Base-by-base conservation (phyloP, 2,888 invertebrate genomes). In the Drosophila nigricruria region DNA sequence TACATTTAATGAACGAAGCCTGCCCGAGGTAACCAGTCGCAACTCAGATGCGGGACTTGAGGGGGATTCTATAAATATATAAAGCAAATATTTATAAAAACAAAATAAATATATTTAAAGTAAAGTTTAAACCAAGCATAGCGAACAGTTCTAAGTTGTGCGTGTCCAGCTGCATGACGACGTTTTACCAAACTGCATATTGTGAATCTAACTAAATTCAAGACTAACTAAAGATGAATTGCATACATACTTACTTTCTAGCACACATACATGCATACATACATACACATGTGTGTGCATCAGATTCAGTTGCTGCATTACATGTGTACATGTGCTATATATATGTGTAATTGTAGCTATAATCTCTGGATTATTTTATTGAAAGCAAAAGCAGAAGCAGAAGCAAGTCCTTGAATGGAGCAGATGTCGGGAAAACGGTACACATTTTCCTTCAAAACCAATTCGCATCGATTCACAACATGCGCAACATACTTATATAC, bases 201-300 rank as follows among this genome's bases (percentile, higher is more conserved):
- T 73, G 67, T 49, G 49, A 86, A 73, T 71, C 75, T 73, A 72
- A 69, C 70, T 59, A 72, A 85, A 80, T 73, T 78, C 78, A 85
- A 88, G 83, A 88, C 84, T 89, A 75, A 85, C 73, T 76, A 75
- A 82, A 86, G 69, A 80, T 65, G 72, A 79, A 79, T 65, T 80
- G 72, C 59, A 73, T 64, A n/a, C n/a, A 70, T 65, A 50, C 20
- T 54, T 18, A 62, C 59, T 61, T 53, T 34, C 32, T 16, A 50
- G 23, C 60, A 67, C 38, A 59, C 36, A 56, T 38, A 14, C 25
- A 10, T 1, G 40, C 40, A 32, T 32, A 42, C 54, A 36, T 30
- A 23, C 16, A 57, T 9, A 49, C 25, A 40, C 38, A 62, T 63
- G 58, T 59, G 60, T 65, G 65, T 63, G 63, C 10, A 53, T 43